phyloP scores from a whole-genome alignment of 2,113 vertebrate species.

The Ctenomys sociabilis region DNA sequence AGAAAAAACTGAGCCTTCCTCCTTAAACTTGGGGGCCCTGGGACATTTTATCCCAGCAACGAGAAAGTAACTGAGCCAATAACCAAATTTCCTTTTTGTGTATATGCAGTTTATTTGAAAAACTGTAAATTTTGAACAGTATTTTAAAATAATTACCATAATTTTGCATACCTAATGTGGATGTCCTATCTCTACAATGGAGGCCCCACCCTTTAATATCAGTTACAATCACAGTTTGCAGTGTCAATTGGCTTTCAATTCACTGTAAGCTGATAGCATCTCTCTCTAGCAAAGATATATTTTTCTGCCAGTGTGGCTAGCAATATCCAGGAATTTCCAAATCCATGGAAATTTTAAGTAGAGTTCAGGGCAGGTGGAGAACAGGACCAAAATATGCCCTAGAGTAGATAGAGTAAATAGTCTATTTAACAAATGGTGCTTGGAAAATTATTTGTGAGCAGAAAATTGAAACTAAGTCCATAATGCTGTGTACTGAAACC shows the following conservation, averaged over 20 bases:
- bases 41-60: not conserved
- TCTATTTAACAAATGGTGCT: not conserved
- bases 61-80: not conserved
- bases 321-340: not conserved
- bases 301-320: not conserved
- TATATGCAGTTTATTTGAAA: not conserved
- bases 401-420: not conserved
- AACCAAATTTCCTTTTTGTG: not conserved
- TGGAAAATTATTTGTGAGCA: not conserved
- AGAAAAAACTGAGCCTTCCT: not conserved
- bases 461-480: not conserved
- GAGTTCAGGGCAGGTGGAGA: not conserved
- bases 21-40: not conserved
- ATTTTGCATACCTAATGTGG: not conserved
- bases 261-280: not conserved
- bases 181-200: not conserved
- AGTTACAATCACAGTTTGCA: not conserved
- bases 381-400: not conserved
- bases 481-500: not conserved
- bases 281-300: not conserved
- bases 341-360: not conserved
- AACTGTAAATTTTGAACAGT: not conserved
- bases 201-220: not conserved
- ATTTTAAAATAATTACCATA: not conserved
- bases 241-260: not conserved